Evolutionary conservation across 2,888 invertebrate genomes (phyloP).

Genomic region (Physocephala rufipes): DNA sequence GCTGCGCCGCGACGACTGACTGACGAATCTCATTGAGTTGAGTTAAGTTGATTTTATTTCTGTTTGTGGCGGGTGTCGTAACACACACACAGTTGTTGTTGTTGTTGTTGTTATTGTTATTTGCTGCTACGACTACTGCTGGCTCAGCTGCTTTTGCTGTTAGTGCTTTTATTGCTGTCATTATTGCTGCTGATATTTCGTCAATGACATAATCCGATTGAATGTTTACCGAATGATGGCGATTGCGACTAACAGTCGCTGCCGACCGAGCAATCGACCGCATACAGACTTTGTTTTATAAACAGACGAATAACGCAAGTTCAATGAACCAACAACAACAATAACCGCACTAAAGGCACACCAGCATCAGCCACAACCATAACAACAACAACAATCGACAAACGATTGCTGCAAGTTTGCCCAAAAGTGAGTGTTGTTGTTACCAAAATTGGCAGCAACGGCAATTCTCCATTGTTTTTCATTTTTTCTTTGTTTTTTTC

Average conservation of each 20-base stretch:
- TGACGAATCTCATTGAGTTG: too few species aligned
- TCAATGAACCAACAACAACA: slow-evolving; percentile 31
- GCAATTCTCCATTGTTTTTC: slow-evolving; percentile 26
- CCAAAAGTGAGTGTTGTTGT: slow-evolving; percentile 15
- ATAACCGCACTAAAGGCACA: background rate
- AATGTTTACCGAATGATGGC: too few species aligned
- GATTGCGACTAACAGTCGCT: too few species aligned
- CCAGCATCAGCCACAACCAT: slow-evolving; percentile 2
- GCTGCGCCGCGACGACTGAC: too few species aligned
- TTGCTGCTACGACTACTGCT: background rate
- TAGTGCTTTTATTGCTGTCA: slow-evolving; percentile 23
- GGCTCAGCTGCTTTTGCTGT: too few species aligned
- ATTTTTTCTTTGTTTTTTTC: too few species aligned
- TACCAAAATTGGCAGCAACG: background rate
- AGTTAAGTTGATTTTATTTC: too few species aligned
- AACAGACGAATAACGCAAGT: slow-evolving; percentile 6
- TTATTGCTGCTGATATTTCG: slow-evolving; percentile 3
- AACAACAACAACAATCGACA: background rate
- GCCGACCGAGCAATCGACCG: too few species aligned
- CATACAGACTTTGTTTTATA: background rate
- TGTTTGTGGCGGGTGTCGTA: slow-evolving; percentile 16
- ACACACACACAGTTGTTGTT: slow-evolving; percentile 16
- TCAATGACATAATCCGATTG: slow-evolving; percentile 29
- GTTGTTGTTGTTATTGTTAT: slow-evolving; percentile 20
- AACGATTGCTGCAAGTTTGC: slow-evolving; percentile 14